A percentile compares a stretch with the other conserved stretches of the same genome.
Conservation (phyloP, 2,113 vertebrate genomes). For the Acrocephalus arundinaceus region DNA sequence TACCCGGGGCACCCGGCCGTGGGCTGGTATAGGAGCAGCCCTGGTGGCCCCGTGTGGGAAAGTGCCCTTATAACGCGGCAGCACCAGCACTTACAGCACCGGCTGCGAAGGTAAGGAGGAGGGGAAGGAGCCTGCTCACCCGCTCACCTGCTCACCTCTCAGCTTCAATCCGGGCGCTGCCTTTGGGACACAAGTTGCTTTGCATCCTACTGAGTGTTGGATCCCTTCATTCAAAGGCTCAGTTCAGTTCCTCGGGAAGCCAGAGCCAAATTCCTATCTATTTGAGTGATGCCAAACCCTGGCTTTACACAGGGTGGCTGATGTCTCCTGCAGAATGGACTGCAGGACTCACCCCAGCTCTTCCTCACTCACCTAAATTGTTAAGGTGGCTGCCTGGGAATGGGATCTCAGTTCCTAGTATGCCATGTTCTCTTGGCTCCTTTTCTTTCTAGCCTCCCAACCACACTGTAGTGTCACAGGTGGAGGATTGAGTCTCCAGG, state of each 20-base stretch:
- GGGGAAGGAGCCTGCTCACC: neutral
- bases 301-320: neutral
- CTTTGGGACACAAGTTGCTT: neutral
- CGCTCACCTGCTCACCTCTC: neutral
- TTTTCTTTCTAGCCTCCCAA: neutral
- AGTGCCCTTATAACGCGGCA: slow-evolving; percentile 85
- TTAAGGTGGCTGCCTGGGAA: neutral
- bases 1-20: slow-evolving; percentile 84
- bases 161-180: neutral
- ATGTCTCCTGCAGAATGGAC: neutral
- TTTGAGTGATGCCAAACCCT: neutral
- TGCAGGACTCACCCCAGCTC: neutral
- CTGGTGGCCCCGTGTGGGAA: slow-evolving; percentile 86
- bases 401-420: neutral
- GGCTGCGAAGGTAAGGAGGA: slow-evolving; percentile 89
- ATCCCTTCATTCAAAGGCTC: neutral
- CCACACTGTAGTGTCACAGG: neutral
- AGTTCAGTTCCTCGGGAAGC: neutral
- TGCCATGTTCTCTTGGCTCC: neutral
- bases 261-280: neutral
- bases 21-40: slow-evolving; percentile 89
- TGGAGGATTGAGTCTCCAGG: neutral
- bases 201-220: neutral
- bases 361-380: neutral
- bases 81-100: slow-evolving; percentile 79